Base-by-base conservation (phyloP, 2,797 vertebrate species). In the Sebastes aleutianus region DNA sequence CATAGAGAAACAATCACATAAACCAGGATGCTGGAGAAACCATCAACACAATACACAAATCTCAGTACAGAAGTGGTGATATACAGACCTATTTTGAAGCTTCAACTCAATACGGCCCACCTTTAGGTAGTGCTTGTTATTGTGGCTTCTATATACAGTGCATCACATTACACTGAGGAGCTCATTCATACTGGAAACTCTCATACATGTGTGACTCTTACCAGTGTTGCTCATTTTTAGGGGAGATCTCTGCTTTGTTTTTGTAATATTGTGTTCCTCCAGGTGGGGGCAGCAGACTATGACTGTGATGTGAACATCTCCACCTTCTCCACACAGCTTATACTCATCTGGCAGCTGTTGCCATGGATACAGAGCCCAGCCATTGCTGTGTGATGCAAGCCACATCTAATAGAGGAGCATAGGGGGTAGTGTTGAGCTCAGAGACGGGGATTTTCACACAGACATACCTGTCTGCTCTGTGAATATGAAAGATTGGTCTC, bases 391-490 rank as follows among this genome's bases (percentile, higher is more conserved):
- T 93, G 87, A 93, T 88, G 87, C 89, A 91, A 92, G 83, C 82
- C 70, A 69, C 89, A 87, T 85, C 78, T 86, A 84, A 80, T 75
- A 80, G 77, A 86, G 85, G 82, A 80, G 77, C 86, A 87, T 87
- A 93, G 92, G 85, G 93, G 93, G 91, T 93, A 90, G 94, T 94
- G 91, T 92, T 92, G 92, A 93, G 92, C 90, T 88, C 90, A 72
- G 81, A 88, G 78, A 90, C 31, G 47, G 61, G 26, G 65, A 72
- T 67, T 56, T 50, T 73, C 50, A 74, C 53, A 80, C 68, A 76
- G 68, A 74, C 82, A 77, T 59, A 72, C 62, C 31, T 73, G 53
- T 58, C 64, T 76, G 56, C 66, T 75, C 64, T 72, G 31, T 69
- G 70, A 71, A 84, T 79, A 11, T 67, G 31, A 80, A 43, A 57